These are phyloP conservation scores for Gisinianus flammeolus DNA, from an alignment of 2,888 invertebrate genomes.

Conservation along the genomic window DNA sequence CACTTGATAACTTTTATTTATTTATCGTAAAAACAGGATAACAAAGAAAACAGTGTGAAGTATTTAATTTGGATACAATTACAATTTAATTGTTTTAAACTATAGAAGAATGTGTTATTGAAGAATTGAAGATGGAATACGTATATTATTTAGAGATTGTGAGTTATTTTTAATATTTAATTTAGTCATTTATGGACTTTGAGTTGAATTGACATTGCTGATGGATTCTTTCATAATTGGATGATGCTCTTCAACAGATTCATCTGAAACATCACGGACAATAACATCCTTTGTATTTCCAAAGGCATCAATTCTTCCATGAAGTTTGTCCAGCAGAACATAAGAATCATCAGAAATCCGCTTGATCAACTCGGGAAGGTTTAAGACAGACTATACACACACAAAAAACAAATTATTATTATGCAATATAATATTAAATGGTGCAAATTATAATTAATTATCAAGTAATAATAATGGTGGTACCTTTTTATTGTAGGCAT, in stretches of 20 bases:
- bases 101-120: too few relatives aligned
- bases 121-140: too few relatives aligned
- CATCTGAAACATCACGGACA: conserved; percentile 6
- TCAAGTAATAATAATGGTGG: too few relatives aligned
- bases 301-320: conserved; percentile 28
- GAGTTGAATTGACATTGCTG: background rate
- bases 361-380: conserved; percentile 16
- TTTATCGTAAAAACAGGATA: too few relatives aligned
- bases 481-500: conserved; percentile 28
- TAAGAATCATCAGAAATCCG: conserved; percentile 35
- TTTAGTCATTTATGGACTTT: background rate
- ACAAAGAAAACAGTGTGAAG: too few relatives aligned
- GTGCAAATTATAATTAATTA: background rate
- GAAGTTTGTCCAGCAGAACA: conserved; percentile 29
- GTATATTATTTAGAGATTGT: too few relatives aligned
- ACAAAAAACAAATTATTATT: background rate
- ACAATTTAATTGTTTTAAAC: too few relatives aligned
- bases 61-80: too few relatives aligned
- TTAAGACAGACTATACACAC: background rate
- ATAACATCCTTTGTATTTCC: too few relatives aligned
- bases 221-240: background rate
- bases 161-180: too few relatives aligned
- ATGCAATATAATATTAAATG: too few relatives aligned
- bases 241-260: conserved; percentile 28
- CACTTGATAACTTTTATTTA: too few relatives aligned